A percentile compares a stretch with the other conserved stretches of the same genome.
phyloP scores from a whole-genome alignment of 1,140 invertebrate species.

The Neocloeon triangulifer region DNA sequence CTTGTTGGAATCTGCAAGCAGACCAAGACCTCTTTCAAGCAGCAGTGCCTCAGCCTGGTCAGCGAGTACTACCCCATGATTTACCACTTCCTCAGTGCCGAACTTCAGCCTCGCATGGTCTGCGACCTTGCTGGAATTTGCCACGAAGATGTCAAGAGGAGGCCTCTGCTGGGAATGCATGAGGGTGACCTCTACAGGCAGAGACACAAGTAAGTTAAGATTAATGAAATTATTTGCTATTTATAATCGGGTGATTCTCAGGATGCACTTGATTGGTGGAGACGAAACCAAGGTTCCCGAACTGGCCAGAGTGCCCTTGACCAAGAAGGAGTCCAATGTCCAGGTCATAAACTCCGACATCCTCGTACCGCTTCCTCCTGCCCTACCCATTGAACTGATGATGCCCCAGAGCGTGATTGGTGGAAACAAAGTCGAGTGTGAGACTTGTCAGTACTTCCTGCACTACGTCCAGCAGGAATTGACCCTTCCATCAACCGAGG shows the following conservation, averaged over 20 bases:
- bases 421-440: slow-evolving; percentile 32
- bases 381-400: slow-evolving; percentile 44
- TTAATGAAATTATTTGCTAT: too few species aligned
- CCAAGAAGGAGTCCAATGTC: slow-evolving; percentile 4
- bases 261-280: too few species aligned
- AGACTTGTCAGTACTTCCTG: slow-evolving; percentile 60
- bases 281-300: slow-evolving; percentile 2
- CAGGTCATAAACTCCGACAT: slow-evolving; percentile 11
- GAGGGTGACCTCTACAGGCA: too few species aligned
- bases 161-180: too few species aligned
- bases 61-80: slow-evolving; percentile 51
- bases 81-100: slow-evolving; percentile 43
- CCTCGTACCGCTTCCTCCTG: slow-evolving; percentile 15
- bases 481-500: slow-evolving; percentile 39
- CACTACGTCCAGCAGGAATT: slow-evolving; percentile 53
- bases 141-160: slow-evolving; percentile 15
- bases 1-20: slow-evolving; percentile 58
- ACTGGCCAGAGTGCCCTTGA: slow-evolving; percentile 6
- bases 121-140: slow-evolving; percentile 53
- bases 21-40: slow-evolving; percentile 34
- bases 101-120: slow-evolving; percentile 37
- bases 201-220: too few species aligned
- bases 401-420: slow-evolving; percentile 18
- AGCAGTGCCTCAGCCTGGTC: slow-evolving; percentile 39
- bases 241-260: too few species aligned